Base-by-base conservation (phyloP, 2,888 invertebrate genomes). In the Dorcus parallelipipedus region DNA sequence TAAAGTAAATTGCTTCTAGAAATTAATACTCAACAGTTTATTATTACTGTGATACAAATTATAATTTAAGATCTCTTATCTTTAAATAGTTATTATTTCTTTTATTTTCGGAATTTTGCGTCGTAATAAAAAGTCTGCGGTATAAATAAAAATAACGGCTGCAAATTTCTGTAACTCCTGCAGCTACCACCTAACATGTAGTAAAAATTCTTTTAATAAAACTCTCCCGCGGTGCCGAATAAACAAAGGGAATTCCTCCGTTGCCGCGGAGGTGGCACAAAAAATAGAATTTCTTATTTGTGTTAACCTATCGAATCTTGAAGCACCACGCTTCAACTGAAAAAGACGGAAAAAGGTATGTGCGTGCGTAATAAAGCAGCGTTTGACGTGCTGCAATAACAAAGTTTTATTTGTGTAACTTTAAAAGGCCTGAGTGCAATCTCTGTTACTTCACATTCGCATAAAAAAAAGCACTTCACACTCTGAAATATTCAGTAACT, bases 221-320 rank as follows among this genome's bases (percentile, higher is more conserved):
- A 59, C 62, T 70, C 72, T 73, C 74, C 73, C 72, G 71, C 72
- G 61, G 67, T 58, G 67, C 60, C 56, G 61, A 49, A 61, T 67
- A 68, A 71, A 75, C 73, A 74, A 75, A 75, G 72, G 68, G 69
- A 72, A 73, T 74, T 73, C 73, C 71, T 63, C 54, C 52, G 66
- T 61, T 61, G 60, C 66, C 64, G 70, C 63, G 65, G 64, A 67
- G 69, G 69, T 64, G 65, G 54, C 59, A 70, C 67, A 73, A 74
- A 75, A 75, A 74, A 73, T 71, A 73, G 68, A 67, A 67, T 66
- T 64, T 57, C 58, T 62, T 72, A 70, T 71, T 72, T 74, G 71
- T 73, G 74, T 73, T 73, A 71, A 74, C 71, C 69, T 66, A 68
- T 70, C 69, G 45, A 9, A 45, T 17, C 45, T 45, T 45, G 45